Evolutionary conservation across 2,113 vertebrate genomes (phyloP), one percentile per base, ranked within the genome.

Genomic region (Tachysurus fulvidraco): DNA sequence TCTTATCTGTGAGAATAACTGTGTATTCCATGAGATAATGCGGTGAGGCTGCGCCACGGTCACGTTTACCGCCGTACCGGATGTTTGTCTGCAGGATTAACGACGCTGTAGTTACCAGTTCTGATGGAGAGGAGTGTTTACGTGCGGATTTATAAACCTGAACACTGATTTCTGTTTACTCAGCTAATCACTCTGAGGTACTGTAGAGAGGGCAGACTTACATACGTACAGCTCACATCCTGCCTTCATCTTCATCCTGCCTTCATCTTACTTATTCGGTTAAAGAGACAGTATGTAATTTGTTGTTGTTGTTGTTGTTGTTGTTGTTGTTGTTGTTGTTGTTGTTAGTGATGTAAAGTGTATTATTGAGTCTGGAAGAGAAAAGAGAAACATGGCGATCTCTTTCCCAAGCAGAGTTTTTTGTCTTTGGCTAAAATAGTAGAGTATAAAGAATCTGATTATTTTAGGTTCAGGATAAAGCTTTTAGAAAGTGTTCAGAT

Each of bases 151-250:
- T 13, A 85, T 83, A 86, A 46, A n/a, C 57, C 41, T 23, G 17
- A 44, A 0, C 19, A 13, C 30, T 69, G 62, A 23, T 79, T 79
- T 87, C 14, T 54, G 79, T 88, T 81, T 82, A 50, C 76, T 81
- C 84, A 59, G 83, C 84, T 89, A 55, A 86, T 87, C 85, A 82
- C 62, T 41, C 79, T 81, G 46, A 11, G 71, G 44, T 60, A 44
- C 25, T 64, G 9, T 21, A 30, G n/a, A 59, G 21, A 84, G 28
- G 65, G 50, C 36, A 25, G 21, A 13, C 36, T 73, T 1, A 44
- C 69, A 9, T 73, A 44, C 36, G 3, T 73, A 10, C 73, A 76
- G 73, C 73, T 28, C n/a, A 23, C 23, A 52, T 54, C 74, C 46
- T 52, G 74, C 25, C 3, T 16, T 77, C 25, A 11, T 77, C 5